phyloP scores from a whole-genome alignment of 2,888 invertebrate genomes.

The Germaria angustata region DNA sequence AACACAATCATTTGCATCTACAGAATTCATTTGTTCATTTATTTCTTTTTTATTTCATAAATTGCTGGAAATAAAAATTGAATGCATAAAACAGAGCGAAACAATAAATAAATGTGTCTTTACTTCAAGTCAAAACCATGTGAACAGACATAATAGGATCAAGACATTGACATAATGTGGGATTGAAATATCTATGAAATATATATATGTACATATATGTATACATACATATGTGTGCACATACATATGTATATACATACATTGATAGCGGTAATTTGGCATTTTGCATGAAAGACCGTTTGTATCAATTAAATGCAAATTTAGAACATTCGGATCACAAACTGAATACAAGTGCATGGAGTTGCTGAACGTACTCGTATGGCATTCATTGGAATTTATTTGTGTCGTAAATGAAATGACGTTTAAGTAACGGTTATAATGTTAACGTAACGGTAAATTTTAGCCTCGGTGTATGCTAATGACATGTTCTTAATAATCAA shows the following conservation, averaged over 20 bases:
- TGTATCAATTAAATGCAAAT: conserved; percentile 52
- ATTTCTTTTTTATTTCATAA: background rate
- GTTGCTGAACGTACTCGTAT: background rate
- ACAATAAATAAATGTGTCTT: conserved; percentile 62
- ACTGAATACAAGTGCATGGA: background rate
- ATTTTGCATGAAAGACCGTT: conserved; percentile 22
- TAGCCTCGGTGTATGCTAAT: background rate
- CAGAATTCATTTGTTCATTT: background rate
- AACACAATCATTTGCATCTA: conserved; percentile 55
- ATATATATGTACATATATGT: background rate
- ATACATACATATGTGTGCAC: background rate
- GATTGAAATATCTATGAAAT: conserved; percentile 65
- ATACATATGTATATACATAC: background rate
- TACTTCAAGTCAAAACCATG: conserved; percentile 58
- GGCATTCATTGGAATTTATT: conserved; percentile 42
- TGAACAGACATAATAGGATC: conserved; percentile 69
- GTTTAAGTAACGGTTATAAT: conserved; percentile 34
- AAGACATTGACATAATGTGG: conserved; percentile 74
- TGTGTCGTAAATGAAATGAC: conserved; percentile 39
- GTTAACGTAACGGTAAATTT: conserved; percentile 36
- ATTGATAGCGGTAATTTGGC: conserved; percentile 15
- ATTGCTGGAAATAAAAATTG: conserved; percentile 3
- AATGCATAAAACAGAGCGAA: conserved; percentile 11
- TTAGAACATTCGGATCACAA: conserved; percentile 34
- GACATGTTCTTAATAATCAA: background rate